Evolutionary conservation across 2,113 vertebrate species (phyloP).

Genomic region (Laticauda colubrina): DNA sequence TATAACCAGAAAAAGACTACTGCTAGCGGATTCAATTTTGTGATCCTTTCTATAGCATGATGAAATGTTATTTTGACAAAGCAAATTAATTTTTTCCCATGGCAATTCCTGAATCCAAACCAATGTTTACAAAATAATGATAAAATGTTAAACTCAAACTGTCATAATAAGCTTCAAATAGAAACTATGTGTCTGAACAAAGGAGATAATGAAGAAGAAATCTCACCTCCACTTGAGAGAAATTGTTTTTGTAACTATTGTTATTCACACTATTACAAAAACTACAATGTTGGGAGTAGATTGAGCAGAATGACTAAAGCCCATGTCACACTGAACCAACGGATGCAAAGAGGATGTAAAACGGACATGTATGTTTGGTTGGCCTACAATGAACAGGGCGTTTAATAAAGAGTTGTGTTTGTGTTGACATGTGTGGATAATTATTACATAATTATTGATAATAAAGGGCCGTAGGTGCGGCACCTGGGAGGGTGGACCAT

Average conservation of each 20-base stretch:
- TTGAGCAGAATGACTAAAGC: neutral
- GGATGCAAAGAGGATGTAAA: too few species aligned
- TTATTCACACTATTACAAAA: neutral
- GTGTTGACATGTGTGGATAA: too few species aligned
- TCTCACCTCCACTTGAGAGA: neutral
- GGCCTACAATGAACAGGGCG: too few species aligned
- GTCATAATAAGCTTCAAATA: neutral
- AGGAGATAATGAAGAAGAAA: neutral
- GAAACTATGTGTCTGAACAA: neutral
- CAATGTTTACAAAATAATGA: neutral
- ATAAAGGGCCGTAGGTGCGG: too few species aligned
- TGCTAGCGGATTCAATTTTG: neutral
- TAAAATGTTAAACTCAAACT: neutral
- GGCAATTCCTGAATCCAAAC: neutral
- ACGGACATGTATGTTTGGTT: too few species aligned
- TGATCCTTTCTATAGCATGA: neutral
- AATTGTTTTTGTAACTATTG: neutral
- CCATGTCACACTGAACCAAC: too few species aligned
- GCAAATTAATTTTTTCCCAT: neutral
- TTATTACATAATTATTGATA: too few species aligned
- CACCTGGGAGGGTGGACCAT: too few species aligned
- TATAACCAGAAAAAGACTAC: neutral
- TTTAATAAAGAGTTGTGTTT: too few species aligned
- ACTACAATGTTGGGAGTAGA: neutral
- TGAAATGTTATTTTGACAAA: neutral